Evolutionary conservation across 2,113 vertebrate genomes (phyloP).

Genomic region (Hyaena hyaena): DNA sequence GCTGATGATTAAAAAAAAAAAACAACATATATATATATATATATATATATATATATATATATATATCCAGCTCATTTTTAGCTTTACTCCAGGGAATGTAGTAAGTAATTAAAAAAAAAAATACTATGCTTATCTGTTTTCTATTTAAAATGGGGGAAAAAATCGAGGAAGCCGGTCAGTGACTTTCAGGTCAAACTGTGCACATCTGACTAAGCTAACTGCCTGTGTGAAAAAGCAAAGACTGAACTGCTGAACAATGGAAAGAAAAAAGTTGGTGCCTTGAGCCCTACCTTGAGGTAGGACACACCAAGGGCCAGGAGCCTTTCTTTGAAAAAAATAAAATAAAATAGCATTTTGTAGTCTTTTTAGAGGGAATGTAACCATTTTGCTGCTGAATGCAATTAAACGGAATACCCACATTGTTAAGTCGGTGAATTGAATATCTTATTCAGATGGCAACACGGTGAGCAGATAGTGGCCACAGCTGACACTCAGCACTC

Average conservation of each 20-base stretch:
- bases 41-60: background rate
- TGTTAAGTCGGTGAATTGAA: conserved; percentile 7
- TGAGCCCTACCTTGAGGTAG: conserved; percentile 81
- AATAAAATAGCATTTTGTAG: conserved; percentile 77
- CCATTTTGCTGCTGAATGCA: conserved; percentile 94
- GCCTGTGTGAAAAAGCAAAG: conserved; percentile 54
- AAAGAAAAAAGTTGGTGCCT: conserved; percentile 71
- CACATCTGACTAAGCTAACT: conserved; percentile 86
- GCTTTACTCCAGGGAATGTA: conserved; percentile 85
- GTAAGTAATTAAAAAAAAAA: conserved; percentile 65
- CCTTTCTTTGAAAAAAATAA: conserved; percentile 84
- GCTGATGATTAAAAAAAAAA: background rate
- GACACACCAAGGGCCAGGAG: conserved; percentile 79
- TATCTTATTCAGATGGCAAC: conserved; percentile 57
- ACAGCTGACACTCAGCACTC: background rate
- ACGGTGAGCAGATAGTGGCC: conserved; percentile 42
- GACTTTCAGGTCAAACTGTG: conserved; percentile 91
- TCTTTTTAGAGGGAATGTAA: conserved; percentile 83
- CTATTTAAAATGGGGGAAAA: conserved; percentile 35
- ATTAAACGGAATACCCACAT: conserved; percentile 55
- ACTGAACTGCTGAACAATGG: conserved; percentile 60
- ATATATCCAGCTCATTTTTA: conserved; percentile 59
- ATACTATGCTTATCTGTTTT: conserved; percentile 58
- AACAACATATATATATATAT: background rate
- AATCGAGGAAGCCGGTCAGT: conserved; percentile 92